phyloP scores from a whole-genome alignment of 2,797 vertebrate species.

The Chelidonichthys spinosus region DNA sequence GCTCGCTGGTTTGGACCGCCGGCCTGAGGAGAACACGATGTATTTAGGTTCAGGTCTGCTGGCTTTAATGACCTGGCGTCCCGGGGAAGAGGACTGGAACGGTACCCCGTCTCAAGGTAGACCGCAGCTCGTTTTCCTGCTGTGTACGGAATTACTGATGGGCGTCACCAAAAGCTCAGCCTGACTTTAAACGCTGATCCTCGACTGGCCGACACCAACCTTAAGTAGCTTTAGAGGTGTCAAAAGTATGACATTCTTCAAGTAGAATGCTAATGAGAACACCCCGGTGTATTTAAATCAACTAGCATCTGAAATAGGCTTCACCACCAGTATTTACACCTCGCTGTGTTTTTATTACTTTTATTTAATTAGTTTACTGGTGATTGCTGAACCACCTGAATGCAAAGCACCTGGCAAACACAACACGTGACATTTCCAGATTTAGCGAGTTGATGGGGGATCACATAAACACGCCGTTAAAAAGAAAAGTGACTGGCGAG shows the following conservation, averaged over 20 bases:
- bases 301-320: background rate
- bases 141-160: conserved; percentile 62
- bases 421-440: conserved; percentile 30
- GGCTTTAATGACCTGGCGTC: conserved; percentile 68
- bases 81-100: conserved; percentile 50
- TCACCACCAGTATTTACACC: conserved; percentile 25
- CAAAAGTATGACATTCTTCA: too few relatives aligned
- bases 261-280: background rate
- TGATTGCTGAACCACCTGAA: conserved; percentile 31
- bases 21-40: conserved; percentile 54
- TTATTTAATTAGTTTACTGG: conserved; percentile 24
- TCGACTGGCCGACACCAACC: conserved; percentile 5
- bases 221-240: conserved; percentile 1
- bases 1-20: conserved; percentile 32
- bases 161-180: conserved; percentile 21
- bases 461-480: conserved; percentile 44
- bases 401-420: conserved; percentile 32
- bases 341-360: conserved; percentile 21
- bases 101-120: conserved; percentile 29
- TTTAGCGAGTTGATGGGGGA: conserved; percentile 33
- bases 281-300: background rate
- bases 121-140: conserved; percentile 53
- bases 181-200: conserved; percentile 14
- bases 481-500: conserved; percentile 10
- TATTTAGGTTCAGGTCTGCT: conserved; percentile 79